A percentile compares a stretch with the other conserved stretches of the same genome.
Conservation (phyloP, 1,140 invertebrate genomes). For the Venustaconcha ellipsiformis region DNA sequence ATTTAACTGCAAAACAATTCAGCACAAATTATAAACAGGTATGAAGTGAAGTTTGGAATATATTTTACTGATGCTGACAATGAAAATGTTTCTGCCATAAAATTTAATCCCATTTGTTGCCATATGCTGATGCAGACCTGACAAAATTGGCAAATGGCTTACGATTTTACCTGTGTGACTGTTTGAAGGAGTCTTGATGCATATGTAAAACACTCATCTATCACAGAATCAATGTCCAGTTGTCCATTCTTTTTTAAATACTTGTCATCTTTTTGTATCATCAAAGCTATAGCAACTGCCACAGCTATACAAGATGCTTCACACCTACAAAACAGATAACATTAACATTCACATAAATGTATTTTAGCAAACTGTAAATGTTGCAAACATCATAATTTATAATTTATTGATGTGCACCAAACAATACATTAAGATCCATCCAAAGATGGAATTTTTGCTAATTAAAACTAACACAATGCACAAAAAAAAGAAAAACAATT, state of each 20-base stretch:
- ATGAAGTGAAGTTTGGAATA: background rate
- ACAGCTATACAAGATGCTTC: slow-evolving; percentile 63
- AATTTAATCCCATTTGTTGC: background rate
- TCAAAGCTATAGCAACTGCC: slow-evolving; percentile 54
- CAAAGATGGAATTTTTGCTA: too few relatives aligned
- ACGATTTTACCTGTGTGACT: slow-evolving; percentile 47
- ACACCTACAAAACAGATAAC: slow-evolving; percentile 44
- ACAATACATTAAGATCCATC: too few relatives aligned
- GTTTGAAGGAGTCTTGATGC: slow-evolving; percentile 47
- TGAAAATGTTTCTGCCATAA: background rate
- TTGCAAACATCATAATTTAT: too few relatives aligned
- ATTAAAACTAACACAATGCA: too few relatives aligned
- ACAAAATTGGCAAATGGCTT: background rate
- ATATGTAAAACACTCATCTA: slow-evolving; percentile 53
- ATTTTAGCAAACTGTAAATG: too few relatives aligned
- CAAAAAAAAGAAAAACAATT: too few relatives aligned
- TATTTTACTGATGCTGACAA: background rate
- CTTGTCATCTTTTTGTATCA: slow-evolving; percentile 57
- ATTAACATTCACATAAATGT: too few relatives aligned
- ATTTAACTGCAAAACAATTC: background rate
- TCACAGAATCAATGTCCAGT: slow-evolving; percentile 53
- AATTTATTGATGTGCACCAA: too few relatives aligned
- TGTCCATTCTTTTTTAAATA: slow-evolving; percentile 59
- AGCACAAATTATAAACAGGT: too few relatives aligned
- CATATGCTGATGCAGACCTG: background rate